Conservation (phyloP, 2,113 vertebrate genomes). For the Pituophis catenifer region DNA sequence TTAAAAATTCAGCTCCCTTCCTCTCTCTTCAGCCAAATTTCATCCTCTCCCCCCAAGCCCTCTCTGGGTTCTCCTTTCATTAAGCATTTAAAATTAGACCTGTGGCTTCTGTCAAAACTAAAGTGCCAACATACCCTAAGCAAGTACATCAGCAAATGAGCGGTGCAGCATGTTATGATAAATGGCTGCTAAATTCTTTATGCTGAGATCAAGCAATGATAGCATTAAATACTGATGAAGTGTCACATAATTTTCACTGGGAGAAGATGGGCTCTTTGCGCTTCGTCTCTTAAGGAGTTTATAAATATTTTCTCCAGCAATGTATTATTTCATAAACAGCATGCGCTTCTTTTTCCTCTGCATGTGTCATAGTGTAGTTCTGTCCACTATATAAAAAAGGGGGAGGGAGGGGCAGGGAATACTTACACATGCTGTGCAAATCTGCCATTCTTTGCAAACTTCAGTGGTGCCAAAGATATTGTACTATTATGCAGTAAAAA, state of each 20-base stretch:
- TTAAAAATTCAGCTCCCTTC: slow-evolving; percentile 51
- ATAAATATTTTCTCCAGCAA: slow-evolving; percentile 70
- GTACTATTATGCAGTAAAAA: background rate
- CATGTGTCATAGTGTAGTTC: slow-evolving; percentile 14
- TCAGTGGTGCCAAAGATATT: slow-evolving; percentile 20
- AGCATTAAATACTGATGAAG: slow-evolving; percentile 79
- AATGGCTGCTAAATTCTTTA: slow-evolving; percentile 77
- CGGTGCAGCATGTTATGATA: slow-evolving; percentile 63
- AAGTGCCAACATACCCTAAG: slow-evolving; percentile 61
- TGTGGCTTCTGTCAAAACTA: slow-evolving; percentile 58
- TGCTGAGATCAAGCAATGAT: slow-evolving; percentile 69
- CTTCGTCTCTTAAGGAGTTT: slow-evolving; percentile 65
- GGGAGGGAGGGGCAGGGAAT: background rate
- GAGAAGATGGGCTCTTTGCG: slow-evolving; percentile 67
- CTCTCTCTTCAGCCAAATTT: background rate
- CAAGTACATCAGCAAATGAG: slow-evolving; percentile 61
- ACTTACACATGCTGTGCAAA: slow-evolving; percentile 21
- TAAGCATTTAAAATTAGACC: slow-evolving; percentile 68
- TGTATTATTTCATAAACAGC: slow-evolving; percentile 62
- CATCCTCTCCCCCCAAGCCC: background rate
- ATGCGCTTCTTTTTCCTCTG: background rate
- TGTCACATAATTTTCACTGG: slow-evolving; percentile 78
- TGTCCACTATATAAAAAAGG: slow-evolving; percentile 19
- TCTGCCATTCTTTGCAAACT: slow-evolving; percentile 29
- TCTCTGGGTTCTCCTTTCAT: slow-evolving; percentile 58